Conservation (phyloP, 2,113 vertebrate genomes). For the Abramis brama region DNA sequence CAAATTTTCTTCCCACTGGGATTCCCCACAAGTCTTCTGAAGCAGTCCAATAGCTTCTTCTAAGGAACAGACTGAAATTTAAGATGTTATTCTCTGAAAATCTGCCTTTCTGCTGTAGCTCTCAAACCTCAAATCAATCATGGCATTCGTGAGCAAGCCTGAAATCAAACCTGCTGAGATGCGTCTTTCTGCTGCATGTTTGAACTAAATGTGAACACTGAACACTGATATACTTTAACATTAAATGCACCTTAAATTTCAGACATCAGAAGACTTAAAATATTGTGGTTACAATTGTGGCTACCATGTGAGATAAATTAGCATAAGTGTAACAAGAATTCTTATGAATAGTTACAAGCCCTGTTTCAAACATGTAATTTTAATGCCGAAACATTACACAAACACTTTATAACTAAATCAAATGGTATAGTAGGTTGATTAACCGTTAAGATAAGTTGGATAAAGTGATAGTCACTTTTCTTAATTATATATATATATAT, state of each 20-base stretch:
- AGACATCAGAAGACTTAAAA: neutral
- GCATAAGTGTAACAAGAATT: neutral
- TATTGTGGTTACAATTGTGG: neutral
- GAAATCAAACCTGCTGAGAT: neutral
- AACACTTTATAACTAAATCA: neutral
- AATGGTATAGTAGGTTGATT: neutral
- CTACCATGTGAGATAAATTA: neutral
- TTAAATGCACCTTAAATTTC: neutral
- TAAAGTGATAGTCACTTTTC: neutral
- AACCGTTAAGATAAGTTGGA: neutral
- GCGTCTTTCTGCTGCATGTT: too few species aligned
- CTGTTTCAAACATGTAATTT: neutral
- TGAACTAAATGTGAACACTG: neutral
- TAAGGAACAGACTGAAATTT: neutral
- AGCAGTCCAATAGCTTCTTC: neutral
- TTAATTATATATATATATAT: too few species aligned
- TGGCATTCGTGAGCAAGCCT: neutral
- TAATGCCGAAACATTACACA: neutral
- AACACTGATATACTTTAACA: neutral
- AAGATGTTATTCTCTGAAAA: slow-evolving; percentile 2
- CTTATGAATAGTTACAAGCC: neutral
- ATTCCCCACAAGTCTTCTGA: slow-evolving; percentile 47
- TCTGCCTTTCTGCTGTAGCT: neutral
- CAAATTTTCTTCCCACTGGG: slow-evolving; percentile 64
- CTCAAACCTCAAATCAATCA: neutral